These are phyloP conservation scores for Lepidocolaptes lacrymiger DNA, from an alignment of 2,797 vertebrate genomes.

Conservation along the genomic window DNA sequence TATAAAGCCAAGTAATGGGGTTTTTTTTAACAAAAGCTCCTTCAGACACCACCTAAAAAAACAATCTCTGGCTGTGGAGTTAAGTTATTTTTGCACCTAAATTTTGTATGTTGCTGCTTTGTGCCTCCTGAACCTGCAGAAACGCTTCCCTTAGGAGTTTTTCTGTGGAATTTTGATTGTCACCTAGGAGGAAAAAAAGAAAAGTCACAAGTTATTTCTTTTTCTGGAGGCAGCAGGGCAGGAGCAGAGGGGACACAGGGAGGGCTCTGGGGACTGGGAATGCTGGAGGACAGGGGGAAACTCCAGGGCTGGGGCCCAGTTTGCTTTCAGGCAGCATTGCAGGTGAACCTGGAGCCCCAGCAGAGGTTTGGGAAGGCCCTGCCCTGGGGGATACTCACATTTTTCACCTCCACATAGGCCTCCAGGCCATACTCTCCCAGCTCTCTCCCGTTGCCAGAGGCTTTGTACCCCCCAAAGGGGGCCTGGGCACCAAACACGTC, in stretches of 20 bases:
- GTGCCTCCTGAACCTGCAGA: background rate
- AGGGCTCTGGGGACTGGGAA: background rate
- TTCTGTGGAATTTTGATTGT: slow-evolving; percentile 92
- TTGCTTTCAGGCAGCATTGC: background rate
- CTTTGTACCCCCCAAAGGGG: slow-evolving; percentile 96
- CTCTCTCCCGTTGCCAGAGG: slow-evolving; percentile 91
- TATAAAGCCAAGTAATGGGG: background rate
- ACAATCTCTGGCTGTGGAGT: background rate
- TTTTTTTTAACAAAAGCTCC: slow-evolving; percentile 2
- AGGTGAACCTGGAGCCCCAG: background rate
- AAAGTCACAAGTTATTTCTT: background rate
- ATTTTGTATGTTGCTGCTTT: background rate
- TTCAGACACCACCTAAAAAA: background rate
- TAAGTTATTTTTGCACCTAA: background rate
- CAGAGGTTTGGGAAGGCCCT: background rate
- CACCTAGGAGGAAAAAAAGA: slow-evolving; percentile 78
- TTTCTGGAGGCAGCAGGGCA: background rate
- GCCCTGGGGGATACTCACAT: slow-evolving; percentile 75
- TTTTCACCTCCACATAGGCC: slow-evolving; percentile 93
- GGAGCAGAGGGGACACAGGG: background rate
- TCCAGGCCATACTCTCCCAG: slow-evolving; percentile 91
- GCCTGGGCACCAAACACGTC: slow-evolving; percentile 90
- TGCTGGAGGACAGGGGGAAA: background rate
- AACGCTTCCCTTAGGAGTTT: slow-evolving; percentile 82
- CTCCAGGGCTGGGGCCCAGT: background rate